Evolutionary conservation across 1,140 invertebrate species (phyloP).

Genomic region (Neoseiulus cucumeris): DNA sequence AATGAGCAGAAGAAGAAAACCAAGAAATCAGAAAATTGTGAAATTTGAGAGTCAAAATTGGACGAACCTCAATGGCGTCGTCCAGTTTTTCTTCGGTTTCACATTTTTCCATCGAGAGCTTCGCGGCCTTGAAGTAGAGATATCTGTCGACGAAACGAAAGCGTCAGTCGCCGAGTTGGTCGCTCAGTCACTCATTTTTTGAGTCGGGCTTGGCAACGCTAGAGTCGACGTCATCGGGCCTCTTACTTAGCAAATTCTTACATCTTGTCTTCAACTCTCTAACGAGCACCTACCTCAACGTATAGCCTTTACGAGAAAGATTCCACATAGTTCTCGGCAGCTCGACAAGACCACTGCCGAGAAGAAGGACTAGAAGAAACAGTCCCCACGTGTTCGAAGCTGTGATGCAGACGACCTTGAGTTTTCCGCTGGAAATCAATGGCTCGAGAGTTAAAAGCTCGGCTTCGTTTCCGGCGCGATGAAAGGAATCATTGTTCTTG

Average conservation of each 20-base stretch:
- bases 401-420: slow-evolving; percentile 92
- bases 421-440: slow-evolving; percentile 42
- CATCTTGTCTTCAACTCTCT: too few relatives aligned
- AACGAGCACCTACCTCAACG: slow-evolving; percentile 18
- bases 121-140: slow-evolving; percentile 91
- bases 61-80: slow-evolving; percentile 69
- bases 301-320: slow-evolving; percentile 37
- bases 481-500: neutral
- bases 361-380: slow-evolving; percentile 73
- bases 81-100: slow-evolving; percentile 90
- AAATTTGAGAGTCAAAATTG: too few relatives aligned
- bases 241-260: neutral
- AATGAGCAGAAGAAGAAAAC: too few relatives aligned
- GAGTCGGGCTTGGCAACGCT: slow-evolving; percentile 18
- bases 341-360: slow-evolving; percentile 92
- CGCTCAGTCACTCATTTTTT: too few relatives aligned
- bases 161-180: too few relatives aligned
- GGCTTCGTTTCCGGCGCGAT: neutral
- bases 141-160: slow-evolving; percentile 40
- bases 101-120: slow-evolving; percentile 82
- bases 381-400: slow-evolving; percentile 98
- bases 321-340: slow-evolving; percentile 77
- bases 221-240: slow-evolving; percentile 27
- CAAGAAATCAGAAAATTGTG: too few relatives aligned
- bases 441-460: neutral